Evolutionary conservation across 2,888 invertebrate genomes (phyloP), one percentile per base, ranked within the genome.

Genomic region (Torymus aiolomorphi): DNA sequence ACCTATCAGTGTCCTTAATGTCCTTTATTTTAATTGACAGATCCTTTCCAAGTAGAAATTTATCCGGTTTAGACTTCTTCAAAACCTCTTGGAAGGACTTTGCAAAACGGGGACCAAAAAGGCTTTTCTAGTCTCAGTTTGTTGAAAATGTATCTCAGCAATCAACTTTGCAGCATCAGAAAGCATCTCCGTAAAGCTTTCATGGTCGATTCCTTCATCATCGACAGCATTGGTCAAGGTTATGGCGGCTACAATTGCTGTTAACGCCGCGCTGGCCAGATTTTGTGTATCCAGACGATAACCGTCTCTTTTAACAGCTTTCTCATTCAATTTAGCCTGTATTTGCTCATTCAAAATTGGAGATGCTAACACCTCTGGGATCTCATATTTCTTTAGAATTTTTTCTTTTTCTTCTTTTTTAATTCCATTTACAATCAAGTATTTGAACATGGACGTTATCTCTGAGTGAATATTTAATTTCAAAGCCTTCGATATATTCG

Each of bases 281-380:
- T 79, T 79, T 49, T 83, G 83, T 2, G 54, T 70, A n/a, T 80
- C 69, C 8, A 61, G 65, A 31, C 82, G 73, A 65, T 80, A 63
- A 0, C 65, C 71, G 24, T 83, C 84, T 54, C 82, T 42, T 57
- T 78, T 83, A 3, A 54, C 54, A 10, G 77, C 80, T 10, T 74
- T 66, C 11, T 82, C 75, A 14, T 72, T 76, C 52, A 83, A 65
- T 20, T 75, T 71, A 3, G 57, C 24, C 63, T 66, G 66, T 31
- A 83, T 75, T 61, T 83, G 81, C 1, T 70, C 67, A 65, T 84
- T 84, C n/a, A 82, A 57, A 56, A 77, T 71, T 10, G 78, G 80
- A n/a, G 82, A 80, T n/a, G 76, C 63, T 12, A 84, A 65, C 16
- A 13, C 11, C 18, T 67, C 52, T 4, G 65, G 63, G 8, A 74